Percentiles rank a stretch among this genome's conserved stretches.
phyloP scores from a whole-genome alignment of 2,113 vertebrate species.

The Eira barbara region DNA sequence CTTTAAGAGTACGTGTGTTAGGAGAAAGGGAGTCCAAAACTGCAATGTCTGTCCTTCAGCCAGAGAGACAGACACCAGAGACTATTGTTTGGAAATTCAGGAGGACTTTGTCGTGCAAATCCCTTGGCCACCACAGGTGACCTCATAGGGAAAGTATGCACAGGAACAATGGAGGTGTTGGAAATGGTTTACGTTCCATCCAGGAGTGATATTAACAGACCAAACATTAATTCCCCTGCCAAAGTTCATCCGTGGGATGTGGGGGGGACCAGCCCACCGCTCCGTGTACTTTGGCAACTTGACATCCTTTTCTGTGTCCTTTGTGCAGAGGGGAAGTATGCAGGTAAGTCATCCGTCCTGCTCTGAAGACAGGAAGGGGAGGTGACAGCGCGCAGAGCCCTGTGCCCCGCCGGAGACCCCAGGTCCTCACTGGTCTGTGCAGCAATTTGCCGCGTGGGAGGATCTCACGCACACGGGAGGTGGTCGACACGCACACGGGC shows the following conservation, averaged over 20 bases:
- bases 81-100: neutral
- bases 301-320: neutral
- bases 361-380: neutral
- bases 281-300: neutral
- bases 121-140: neutral
- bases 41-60: neutral
- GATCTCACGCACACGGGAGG: no score
- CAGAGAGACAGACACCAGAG: neutral
- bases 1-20: neutral
- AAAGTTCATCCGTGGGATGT: neutral
- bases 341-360: neutral
- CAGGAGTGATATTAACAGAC: neutral
- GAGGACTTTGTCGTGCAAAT: neutral
- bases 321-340: neutral
- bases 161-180: neutral
- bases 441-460: accelerated
- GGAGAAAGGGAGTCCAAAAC: neutral
- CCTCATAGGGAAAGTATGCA: neutral
- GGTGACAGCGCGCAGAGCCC: accelerated
- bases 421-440: no score
- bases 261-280: neutral
- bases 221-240: neutral
- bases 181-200: neutral
- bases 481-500: accelerated
- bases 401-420: neutral